Percentiles rank a stretch among this genome's conserved stretches.
Evolutionary conservation across 2,888 invertebrate species (phyloP).

Genomic region (Aplocera efformata): DNA sequence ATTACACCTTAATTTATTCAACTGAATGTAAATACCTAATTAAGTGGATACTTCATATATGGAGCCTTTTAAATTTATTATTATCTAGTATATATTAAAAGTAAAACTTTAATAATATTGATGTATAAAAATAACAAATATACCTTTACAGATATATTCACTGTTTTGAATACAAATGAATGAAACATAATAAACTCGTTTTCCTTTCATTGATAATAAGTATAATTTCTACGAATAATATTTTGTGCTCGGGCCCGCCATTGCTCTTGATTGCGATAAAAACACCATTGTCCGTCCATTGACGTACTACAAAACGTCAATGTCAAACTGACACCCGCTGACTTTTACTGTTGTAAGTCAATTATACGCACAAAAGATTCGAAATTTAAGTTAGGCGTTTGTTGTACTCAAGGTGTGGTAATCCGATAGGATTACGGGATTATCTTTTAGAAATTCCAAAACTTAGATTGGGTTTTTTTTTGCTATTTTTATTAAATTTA

Average conservation of each 20-base stretch:
- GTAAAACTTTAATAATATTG: too few species aligned
- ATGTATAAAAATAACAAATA: too few species aligned
- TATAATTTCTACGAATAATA: constrained; percentile 18
- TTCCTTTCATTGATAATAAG: too few species aligned
- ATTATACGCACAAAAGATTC: constrained; percentile 54
- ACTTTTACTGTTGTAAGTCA: constrained; percentile 42
- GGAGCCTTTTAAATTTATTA: too few species aligned
- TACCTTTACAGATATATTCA: too few species aligned
- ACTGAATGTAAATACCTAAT: too few species aligned
- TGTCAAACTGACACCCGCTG: constrained; percentile 49
- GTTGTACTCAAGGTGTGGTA: constrained; percentile 53
- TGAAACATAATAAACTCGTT: too few species aligned
- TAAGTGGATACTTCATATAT: too few species aligned
- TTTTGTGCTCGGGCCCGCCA: constrained; percentile 25
- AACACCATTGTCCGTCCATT: constrained; percentile 22
- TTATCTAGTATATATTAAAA: too few species aligned
- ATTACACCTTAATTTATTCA: too few species aligned
- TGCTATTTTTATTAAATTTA: too few species aligned
- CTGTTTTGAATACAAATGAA: too few species aligned
- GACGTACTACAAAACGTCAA: constrained; percentile 17
- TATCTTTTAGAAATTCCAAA: constrained; percentile 19
- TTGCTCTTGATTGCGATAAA: constrained; percentile 25
- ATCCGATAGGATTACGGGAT: constrained; percentile 41
- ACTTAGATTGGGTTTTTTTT: constrained; percentile 19
- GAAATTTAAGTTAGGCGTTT: constrained; percentile 39